A percentile compares a stretch with the other conserved stretches of the same genome.
These are phyloP conservation scores for Montipora cactus DNA, from an alignment of 64 coral and sea anemone species.

Conservation along the genomic window DNA sequence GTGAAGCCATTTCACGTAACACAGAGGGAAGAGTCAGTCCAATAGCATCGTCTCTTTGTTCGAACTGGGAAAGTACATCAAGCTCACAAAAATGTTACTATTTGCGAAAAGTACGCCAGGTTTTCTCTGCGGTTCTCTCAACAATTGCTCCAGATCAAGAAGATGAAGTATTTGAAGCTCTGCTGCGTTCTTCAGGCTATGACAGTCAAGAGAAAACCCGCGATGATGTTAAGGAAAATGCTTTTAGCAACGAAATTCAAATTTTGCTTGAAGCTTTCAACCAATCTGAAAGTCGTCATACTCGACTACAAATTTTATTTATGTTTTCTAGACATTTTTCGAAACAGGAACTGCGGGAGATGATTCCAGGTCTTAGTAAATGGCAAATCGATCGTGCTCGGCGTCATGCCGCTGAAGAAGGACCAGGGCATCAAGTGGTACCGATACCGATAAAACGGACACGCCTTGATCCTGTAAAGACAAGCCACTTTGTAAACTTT, in stretches of 20 bases:
- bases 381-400: no score
- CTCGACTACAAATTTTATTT: not conserved
- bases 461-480: no score
- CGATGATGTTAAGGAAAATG: not conserved
- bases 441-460: no score
- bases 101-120: slow-evolving; percentile 23
- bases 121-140: slow-evolving; percentile 6
- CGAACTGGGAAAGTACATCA: slow-evolving; percentile 2
- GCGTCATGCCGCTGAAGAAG: no score
- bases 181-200: not conserved
- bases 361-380: no score
- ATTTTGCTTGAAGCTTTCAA: not conserved
- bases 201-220: no score
- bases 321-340: no score
- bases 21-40: slow-evolving; percentile 43
- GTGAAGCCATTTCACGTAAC: slow-evolving; percentile 13
- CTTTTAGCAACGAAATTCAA: not conserved
- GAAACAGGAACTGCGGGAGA: no score
- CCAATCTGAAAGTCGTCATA: not conserved
- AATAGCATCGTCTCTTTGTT: not conserved
- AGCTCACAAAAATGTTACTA: slow-evolving; percentile 39
- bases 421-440: no score
- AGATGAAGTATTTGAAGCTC: slow-evolving; percentile 21
- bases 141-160: slow-evolving; percentile 33
- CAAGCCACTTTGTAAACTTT: not conserved